Conservation (phyloP, 2,797 vertebrate genomes). For the Protosalanx chinensis region DNA sequence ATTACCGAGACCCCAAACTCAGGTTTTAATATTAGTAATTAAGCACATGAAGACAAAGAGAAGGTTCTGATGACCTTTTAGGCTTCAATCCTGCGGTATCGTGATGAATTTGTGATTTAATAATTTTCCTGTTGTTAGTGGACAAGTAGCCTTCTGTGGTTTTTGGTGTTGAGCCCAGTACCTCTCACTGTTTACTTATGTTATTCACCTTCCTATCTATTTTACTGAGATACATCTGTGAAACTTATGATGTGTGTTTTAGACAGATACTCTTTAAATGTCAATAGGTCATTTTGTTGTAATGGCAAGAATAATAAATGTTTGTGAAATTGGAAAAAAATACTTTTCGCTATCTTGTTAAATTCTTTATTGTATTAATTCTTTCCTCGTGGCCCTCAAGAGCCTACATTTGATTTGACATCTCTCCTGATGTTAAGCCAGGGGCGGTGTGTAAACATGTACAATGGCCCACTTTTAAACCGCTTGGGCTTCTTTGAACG, state of each 20-base stretch:
- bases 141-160: constrained; percentile 67
- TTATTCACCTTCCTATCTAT: constrained; percentile 77
- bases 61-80: constrained; percentile 42
- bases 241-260: constrained; percentile 83
- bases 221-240: constrained; percentile 83
- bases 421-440: not conserved
- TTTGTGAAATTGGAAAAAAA: constrained; percentile 81
- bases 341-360: constrained; percentile 50
- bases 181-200: constrained; percentile 69
- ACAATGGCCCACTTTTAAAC: not conserved
- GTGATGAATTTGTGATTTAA: constrained; percentile 77
- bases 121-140: constrained; percentile 74
- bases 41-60: constrained; percentile 71
- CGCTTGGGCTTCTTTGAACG: not conserved
- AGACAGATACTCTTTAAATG: constrained; percentile 72
- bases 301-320: constrained; percentile 95
- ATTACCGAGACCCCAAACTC: constrained; percentile 76
- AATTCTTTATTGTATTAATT: not conserved
- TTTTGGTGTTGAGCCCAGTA: constrained; percentile 76
- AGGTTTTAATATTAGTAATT: constrained; percentile 79
- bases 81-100: constrained; percentile 55
- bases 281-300: constrained; percentile 84
- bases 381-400: not conserved
- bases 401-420: constrained; percentile 1
- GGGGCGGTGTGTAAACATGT: not conserved